Evolutionary conservation across 2,113 vertebrate species (phyloP), one percentile per base, ranked within the genome.

Genomic region (Ictidomys tridecemlineatus): DNA sequence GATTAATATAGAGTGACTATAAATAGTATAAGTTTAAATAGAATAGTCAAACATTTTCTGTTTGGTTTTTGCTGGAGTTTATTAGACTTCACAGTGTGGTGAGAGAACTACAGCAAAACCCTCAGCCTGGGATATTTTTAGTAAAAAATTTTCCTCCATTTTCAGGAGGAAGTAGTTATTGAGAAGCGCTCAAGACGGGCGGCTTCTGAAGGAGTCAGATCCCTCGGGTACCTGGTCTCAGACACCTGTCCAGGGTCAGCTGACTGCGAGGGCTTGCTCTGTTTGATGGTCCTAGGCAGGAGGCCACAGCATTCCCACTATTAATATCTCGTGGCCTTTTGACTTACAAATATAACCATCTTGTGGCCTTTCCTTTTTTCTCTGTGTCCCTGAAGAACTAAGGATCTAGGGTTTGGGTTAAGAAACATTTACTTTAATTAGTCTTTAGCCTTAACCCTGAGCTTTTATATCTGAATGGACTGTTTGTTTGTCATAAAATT

Each of bases 291-390:
- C 58, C 34, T 56, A 72, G 94, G 96, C 96, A 96, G 63, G 79
- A 58, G 84, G 87, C 69, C 97, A 94, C 2, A n/a, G 89, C 53
- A 56, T 45, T 87, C 79, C n/a, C 79, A 93, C 91, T 95, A 95
- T 96, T 95, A 96, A 93, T 95, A 92, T 85, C 94, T 91, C 87
- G 72, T 92, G 94, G 96, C 94, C 79, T 97, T 97, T 95, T 32
- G 7, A 82, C 58, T 94, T 85, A 93, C 67, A 93, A 97, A 90
- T 48, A 87, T 58, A 87, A 78, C n/a, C 73, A 87, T 77, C 22
- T 7, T 12, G 8, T n/a, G 77, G 51, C 12, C 69, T 48, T 96
- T 91, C 89, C 39, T 39, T 37, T 53, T 42, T 4, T 20, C 77
- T 56, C 45, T 79, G 30, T 17, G 78, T 95, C 58, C 48, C 65